Evolutionary conservation across 2,888 invertebrate species (phyloP).

Genomic region (Nymphalis urticae): DNA sequence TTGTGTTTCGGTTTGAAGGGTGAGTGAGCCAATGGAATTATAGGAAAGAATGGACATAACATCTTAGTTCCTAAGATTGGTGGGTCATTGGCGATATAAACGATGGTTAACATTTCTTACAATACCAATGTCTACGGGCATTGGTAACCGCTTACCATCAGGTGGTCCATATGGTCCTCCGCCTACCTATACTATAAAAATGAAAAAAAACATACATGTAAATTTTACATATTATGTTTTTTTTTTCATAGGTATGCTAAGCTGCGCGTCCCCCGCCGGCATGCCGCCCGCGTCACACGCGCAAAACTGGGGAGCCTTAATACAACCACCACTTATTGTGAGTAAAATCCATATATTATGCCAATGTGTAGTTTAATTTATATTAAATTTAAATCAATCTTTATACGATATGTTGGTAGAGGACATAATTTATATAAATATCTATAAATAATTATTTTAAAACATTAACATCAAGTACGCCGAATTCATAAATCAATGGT

Average conservation of each 20-base stretch:
- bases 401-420: not conserved
- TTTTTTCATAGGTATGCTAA: constrained; percentile 64
- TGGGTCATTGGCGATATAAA: no score
- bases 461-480: constrained; percentile 28
- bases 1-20: no score
- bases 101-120: no score
- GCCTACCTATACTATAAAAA: no score
- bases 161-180: no score
- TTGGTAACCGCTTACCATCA: no score
- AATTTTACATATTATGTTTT: constrained; percentile 33
- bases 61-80: no score
- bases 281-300: constrained; percentile 68
- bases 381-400: not conserved
- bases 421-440: not conserved
- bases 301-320: constrained; percentile 63
- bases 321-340: constrained; percentile 67
- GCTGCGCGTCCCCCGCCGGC: constrained; percentile 73
- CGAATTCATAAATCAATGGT: constrained; percentile 30
- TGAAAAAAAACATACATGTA: not conserved
- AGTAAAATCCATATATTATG: constrained; percentile 41
- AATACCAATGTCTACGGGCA: no score
- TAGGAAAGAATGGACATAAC: no score
- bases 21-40: no score
- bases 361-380: no score
- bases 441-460: not conserved